These are phyloP conservation scores for Ammodytes marinus DNA, from an alignment of 2,113 vertebrate genomes.

Conservation along the genomic window DNA sequence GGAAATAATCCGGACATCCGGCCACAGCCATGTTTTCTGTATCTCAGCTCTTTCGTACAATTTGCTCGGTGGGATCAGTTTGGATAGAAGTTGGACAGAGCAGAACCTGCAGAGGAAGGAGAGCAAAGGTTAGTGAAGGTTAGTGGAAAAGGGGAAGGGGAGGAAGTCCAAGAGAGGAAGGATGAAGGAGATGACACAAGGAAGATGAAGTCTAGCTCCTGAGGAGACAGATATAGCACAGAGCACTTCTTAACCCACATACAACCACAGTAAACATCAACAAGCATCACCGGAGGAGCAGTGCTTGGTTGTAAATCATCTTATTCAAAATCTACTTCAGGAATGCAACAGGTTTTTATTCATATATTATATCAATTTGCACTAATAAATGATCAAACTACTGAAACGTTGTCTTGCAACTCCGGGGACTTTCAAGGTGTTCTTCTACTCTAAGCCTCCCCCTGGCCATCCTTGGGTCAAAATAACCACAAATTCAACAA, in stretches of 20 bases:
- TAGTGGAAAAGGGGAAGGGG: conserved; percentile 33
- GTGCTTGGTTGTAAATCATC: background rate
- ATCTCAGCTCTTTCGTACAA: conserved; percentile 61
- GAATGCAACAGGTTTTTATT: too few species aligned
- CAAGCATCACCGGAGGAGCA: conserved; percentile 6
- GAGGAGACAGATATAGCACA: conserved; percentile 63
- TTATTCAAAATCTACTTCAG: background rate
- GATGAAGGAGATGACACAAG: conserved; percentile 38
- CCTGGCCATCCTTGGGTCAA: conserved; percentile 39
- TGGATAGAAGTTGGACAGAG: conserved; percentile 39
- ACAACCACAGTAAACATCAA: conserved; percentile 56
- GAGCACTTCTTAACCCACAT: conserved; percentile 72
- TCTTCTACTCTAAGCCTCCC: conserved; percentile 19
- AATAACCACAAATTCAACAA: conserved; percentile 67
- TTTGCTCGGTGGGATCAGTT: conserved; percentile 77
- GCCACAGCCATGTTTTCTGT: conserved; percentile 89
- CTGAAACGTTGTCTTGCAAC: background rate
- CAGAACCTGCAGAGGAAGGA: conserved; percentile 50
- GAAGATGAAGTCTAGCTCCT: conserved; percentile 47
- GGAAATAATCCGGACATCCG: conserved; percentile 92
- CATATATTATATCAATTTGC: too few species aligned
- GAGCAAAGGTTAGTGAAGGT: conserved; percentile 35
- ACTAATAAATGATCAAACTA: too few species aligned
- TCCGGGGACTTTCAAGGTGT: conserved; percentile 28
- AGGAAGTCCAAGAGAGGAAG: conserved; percentile 7